Evolutionary conservation across 2,113 vertebrate genomes (phyloP).

Genomic region (Sphyrna mokarran): DNA sequence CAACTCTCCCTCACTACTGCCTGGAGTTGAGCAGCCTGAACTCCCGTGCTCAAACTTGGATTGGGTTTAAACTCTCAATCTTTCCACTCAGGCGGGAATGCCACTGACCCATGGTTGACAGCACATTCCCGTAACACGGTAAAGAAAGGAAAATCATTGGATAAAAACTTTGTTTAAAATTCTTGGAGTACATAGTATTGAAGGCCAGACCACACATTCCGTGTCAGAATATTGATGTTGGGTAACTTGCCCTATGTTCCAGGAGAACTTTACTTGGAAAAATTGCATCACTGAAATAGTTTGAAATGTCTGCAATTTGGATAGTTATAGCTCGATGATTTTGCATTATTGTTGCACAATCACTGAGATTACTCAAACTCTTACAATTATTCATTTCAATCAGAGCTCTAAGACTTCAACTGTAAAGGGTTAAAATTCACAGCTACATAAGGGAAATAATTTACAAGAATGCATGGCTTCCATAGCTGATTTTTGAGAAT

Average conservation of each 20-base stretch:
- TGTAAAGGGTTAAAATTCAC: not conserved
- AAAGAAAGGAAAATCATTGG: not conserved
- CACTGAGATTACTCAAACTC: not conserved
- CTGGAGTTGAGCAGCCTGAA: not conserved
- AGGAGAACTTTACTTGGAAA: not conserved
- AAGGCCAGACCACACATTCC: not conserved
- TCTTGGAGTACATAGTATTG: not conserved
- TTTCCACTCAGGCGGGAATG: not conserved
- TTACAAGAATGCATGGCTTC: not conserved
- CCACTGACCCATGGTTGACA: not conserved
- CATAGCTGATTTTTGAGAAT: not conserved
- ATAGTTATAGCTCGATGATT: not conserved
- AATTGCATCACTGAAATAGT: slow-evolving; percentile 10
- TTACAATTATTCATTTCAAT: not conserved
- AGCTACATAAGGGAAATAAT: not conserved
- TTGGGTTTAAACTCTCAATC: not conserved
- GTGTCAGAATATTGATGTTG: not conserved
- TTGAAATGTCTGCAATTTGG: not conserved
- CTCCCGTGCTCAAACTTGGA: no score
- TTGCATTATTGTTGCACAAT: not conserved
- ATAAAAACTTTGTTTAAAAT: slow-evolving; percentile 16
- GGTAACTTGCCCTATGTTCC: not conserved
- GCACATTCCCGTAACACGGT: not conserved
- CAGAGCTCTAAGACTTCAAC: not conserved
- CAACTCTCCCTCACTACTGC: not conserved